A percentile compares a stretch with the other conserved stretches of the same genome.
Evolutionary conservation across 2,113 vertebrate genomes (phyloP).

Genomic region (Macquaria ambigua): DNA sequence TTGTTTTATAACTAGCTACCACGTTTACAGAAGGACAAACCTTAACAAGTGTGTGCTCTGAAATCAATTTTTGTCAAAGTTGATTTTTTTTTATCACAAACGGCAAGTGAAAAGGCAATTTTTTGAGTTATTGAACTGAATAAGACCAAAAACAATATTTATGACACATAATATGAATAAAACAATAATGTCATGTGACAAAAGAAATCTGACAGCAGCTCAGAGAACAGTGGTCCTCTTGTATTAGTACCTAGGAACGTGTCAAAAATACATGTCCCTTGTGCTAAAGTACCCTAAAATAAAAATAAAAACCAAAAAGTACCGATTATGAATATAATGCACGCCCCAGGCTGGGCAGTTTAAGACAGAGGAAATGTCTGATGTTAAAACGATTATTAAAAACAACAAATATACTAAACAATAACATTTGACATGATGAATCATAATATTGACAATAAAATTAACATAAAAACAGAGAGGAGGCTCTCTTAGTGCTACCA

Average conservation of each 20-base stretch:
- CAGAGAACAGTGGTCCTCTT: slow-evolving; percentile 80
- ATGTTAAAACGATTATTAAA: slow-evolving; percentile 82
- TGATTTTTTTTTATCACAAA: slow-evolving; percentile 52
- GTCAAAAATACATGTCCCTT: slow-evolving; percentile 82
- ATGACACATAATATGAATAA: slow-evolving; percentile 63
- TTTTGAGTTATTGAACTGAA: slow-evolving; percentile 63
- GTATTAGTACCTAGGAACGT: slow-evolving; percentile 81
- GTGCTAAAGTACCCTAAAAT: slow-evolving; percentile 81
- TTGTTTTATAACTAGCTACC: slow-evolving; percentile 64
- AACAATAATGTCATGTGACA: slow-evolving; percentile 59
- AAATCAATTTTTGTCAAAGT: slow-evolving; percentile 53
- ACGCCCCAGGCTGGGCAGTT: slow-evolving; percentile 59
- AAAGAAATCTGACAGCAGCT: slow-evolving; percentile 80
- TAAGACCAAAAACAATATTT: slow-evolving; percentile 58
- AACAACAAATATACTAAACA: slow-evolving; percentile 74
- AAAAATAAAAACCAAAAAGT: slow-evolving; percentile 57
- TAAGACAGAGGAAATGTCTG: slow-evolving; percentile 82
- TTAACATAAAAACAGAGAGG: slow-evolving; percentile 55
- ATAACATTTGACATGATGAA: slow-evolving; percentile 71
- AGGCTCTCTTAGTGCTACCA: slow-evolving; percentile 80
- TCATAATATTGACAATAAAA: slow-evolving; percentile 74
- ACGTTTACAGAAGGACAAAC: slow-evolving; percentile 71
- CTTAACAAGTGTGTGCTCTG: slow-evolving; percentile 66
- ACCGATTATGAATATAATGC: slow-evolving; percentile 78
- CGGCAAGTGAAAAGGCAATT: slow-evolving; percentile 74